phyloP scores from a whole-genome alignment of 2,113 vertebrate species.

The Todiramphus saurophagus region DNA sequence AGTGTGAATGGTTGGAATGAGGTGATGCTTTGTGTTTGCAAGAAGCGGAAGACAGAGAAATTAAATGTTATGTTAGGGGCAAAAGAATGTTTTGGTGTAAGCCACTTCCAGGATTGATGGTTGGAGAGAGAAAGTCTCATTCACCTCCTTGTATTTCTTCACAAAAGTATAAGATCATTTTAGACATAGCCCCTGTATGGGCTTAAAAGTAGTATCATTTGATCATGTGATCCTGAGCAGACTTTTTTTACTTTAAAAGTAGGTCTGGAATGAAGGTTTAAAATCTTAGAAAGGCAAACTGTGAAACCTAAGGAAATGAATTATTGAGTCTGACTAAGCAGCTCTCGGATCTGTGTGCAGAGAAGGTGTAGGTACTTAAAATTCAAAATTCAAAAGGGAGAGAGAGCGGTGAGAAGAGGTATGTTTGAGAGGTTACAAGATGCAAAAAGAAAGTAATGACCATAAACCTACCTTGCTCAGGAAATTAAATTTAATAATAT shows the following conservation, averaged over 20 bases:
- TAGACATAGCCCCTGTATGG: background rate
- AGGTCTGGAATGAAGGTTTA: conserved; percentile 13
- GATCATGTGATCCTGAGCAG: background rate
- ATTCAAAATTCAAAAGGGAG: conserved; percentile 44
- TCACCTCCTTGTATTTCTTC: background rate
- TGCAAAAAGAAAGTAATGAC: background rate
- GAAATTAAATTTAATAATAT: conserved; percentile 18
- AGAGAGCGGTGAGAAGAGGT: background rate
- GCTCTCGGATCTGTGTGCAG: background rate
- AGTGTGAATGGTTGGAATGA: accelerated
- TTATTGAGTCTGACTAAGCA: conserved; percentile 50
- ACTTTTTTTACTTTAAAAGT: conserved; percentile 20
- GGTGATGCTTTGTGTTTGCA: background rate
- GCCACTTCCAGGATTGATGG: background rate
- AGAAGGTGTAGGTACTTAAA: conserved; percentile 1
- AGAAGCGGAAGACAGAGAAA: background rate
- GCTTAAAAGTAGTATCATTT: background rate
- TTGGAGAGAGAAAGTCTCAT: background rate
- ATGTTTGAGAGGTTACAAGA: background rate
- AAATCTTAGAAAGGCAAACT: conserved; percentile 24
- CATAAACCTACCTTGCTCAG: background rate
- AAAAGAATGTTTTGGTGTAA: background rate
- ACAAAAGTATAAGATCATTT: background rate
- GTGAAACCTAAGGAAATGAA: conserved; percentile 43
- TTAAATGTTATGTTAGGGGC: background rate